Conservation (phyloP, 2,797 vertebrate species). For the Pseudocheirus occidentalis region DNA sequence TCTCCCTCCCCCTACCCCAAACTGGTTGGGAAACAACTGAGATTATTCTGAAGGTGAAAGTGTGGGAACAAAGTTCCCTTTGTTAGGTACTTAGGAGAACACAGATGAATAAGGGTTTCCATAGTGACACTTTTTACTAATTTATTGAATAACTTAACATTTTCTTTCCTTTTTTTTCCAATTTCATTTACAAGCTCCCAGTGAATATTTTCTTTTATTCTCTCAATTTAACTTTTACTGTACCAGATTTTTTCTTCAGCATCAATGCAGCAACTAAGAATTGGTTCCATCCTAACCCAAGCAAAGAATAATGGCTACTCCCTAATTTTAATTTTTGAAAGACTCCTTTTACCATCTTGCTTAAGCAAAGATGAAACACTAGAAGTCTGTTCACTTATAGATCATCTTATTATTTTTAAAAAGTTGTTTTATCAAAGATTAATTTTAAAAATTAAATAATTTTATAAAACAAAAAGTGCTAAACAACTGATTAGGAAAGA, state of each 20-base stretch:
- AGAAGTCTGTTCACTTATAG: neutral
- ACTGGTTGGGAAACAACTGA: neutral
- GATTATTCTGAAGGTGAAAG: neutral
- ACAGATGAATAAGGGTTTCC: constrained; percentile 35
- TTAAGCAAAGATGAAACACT: neutral
- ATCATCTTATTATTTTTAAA: neutral
- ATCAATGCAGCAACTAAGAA: neutral
- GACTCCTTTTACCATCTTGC: neutral
- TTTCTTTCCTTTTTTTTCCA: constrained; percentile 32
- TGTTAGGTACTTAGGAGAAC: neutral
- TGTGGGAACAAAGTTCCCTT: neutral
- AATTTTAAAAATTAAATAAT: constrained; percentile 29
- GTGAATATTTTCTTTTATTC: constrained; percentile 55
- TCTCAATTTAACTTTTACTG: constrained; percentile 52
- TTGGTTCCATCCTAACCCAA: neutral
- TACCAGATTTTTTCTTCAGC: neutral
- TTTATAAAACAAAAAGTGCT: neutral
- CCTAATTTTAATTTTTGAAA: constrained; percentile 12
- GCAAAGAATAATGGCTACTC: neutral
- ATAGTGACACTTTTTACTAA: constrained; percentile 44
- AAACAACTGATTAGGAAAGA: constrained; percentile 8
- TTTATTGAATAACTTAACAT: constrained; percentile 59
- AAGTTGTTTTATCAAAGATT: constrained; percentile 11
- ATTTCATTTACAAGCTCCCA: constrained; percentile 43
- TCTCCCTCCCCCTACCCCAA: neutral